Evolutionary conservation across 2,888 invertebrate species (phyloP).

Genomic region (Caenorhabditis sulstoni): DNA sequence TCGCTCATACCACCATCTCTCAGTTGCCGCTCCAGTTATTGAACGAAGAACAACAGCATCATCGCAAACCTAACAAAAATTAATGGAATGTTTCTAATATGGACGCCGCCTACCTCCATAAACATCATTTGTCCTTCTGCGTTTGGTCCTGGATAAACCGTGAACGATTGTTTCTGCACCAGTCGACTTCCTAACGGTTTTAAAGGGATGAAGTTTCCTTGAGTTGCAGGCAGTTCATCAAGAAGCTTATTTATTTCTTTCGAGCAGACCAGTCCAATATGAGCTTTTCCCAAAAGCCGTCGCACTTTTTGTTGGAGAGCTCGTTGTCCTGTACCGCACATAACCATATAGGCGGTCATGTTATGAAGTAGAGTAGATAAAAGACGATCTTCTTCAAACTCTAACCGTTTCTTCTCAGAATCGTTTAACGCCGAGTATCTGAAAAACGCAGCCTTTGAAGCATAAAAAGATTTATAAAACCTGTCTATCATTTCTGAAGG

Average conservation of each 20-base stretch:
- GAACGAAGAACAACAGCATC: constrained; percentile 87
- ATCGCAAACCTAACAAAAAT: constrained; percentile 87
- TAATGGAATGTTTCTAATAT: constrained; percentile 2
- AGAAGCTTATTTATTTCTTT: constrained; percentile 96
- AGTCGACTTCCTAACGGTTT: constrained; percentile 95
- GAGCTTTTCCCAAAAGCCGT: constrained; percentile 95
- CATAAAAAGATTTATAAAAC: no score
- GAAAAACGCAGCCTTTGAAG: constrained; percentile 8
- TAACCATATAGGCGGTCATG: constrained; percentile 93
- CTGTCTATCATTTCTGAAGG: constrained; percentile 80
- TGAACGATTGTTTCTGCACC: constrained; percentile 96
- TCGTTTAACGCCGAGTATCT: constrained; percentile 79
- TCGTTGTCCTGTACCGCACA: constrained; percentile 77
- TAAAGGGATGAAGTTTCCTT: constrained; percentile 97
- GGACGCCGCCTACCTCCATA: constrained; percentile 82
- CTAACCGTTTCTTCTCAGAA: constrained; percentile 88
- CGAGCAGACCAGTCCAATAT: constrained; percentile 96
- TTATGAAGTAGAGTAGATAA: constrained; percentile 96
- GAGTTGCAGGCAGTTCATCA: constrained; percentile 91
- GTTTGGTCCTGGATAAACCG: constrained; percentile 96
- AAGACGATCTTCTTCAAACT: constrained; percentile 97
- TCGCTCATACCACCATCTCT: constrained; percentile 98
- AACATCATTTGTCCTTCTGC: constrained; percentile 87
- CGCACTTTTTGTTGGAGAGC: constrained; percentile 85
- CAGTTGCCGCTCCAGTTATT: constrained; percentile 83